Conservation (phyloP, 1,140 invertebrate genomes). For the Sycophila sp. region DNA sequence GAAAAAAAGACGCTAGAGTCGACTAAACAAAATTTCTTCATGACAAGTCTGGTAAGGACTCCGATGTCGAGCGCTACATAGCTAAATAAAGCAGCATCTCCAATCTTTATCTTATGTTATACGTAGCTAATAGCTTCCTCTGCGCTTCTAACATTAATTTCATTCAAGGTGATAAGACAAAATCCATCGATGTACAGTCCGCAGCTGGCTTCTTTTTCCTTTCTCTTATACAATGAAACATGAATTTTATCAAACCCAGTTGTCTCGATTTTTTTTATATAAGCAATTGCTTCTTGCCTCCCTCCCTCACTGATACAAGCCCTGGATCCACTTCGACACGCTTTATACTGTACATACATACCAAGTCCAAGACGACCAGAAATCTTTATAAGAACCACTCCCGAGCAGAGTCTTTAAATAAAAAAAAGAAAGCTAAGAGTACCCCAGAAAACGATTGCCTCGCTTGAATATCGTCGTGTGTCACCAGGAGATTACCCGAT, state of each 20-base stretch:
- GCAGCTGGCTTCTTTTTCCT: background rate
- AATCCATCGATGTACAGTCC: background rate
- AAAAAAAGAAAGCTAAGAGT: background rate
- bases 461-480: background rate
- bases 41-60: background rate
- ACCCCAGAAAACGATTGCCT: background rate
- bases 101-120: background rate
- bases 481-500: background rate
- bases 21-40: conserved; percentile 1
- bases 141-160: background rate
- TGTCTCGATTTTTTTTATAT: background rate
- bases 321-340: background rate
- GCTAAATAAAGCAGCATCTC: conserved; percentile 9
- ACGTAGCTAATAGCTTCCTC: background rate
- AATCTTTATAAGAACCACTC: no score
- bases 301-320: background rate
- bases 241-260: background rate
- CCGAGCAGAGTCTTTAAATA: no score
- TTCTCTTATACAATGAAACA: background rate
- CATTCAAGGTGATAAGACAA: background rate
- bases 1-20: no score
- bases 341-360: background rate
- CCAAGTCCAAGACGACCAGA: background rate
- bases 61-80: background rate
- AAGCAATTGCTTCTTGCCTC: background rate